Conservation (phyloP, 2,888 invertebrate species). For the Oxyteleia sp. region DNA sequence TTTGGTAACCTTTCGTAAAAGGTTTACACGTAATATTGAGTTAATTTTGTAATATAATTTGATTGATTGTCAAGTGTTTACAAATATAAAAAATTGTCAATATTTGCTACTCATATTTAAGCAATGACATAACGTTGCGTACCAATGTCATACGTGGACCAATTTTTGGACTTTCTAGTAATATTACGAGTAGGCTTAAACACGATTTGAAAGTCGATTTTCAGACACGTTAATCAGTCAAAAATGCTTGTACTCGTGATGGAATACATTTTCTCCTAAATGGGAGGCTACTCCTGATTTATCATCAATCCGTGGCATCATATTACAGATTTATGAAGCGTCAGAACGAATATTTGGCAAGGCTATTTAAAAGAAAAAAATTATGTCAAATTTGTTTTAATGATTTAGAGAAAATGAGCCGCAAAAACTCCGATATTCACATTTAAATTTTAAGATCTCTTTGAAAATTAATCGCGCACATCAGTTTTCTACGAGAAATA, state of each 20-base stretch:
- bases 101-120: background rate
- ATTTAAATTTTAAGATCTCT: no score
- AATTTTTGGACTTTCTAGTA: background rate
- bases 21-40: no score
- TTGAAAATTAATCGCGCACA: no score
- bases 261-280: background rate
- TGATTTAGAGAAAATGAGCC: no score
- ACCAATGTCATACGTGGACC: background rate
- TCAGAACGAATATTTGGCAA: background rate
- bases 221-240: background rate
- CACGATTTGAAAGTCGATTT: background rate
- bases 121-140: background rate
- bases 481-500: no score
- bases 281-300: background rate
- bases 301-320: background rate
- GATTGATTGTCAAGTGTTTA: no score
- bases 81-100: background rate
- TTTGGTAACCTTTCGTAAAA: background rate
- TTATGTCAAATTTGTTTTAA: no score
- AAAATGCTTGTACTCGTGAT: background rate
- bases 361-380: no score
- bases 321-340: background rate
- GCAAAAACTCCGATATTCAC: no score
- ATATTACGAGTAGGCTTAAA: background rate
- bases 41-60: no score